Evolutionary conservation across 2,113 vertebrate genomes (phyloP), one percentile per base, ranked within the genome.

Genomic region (Poeciliopsis retropinna): DNA sequence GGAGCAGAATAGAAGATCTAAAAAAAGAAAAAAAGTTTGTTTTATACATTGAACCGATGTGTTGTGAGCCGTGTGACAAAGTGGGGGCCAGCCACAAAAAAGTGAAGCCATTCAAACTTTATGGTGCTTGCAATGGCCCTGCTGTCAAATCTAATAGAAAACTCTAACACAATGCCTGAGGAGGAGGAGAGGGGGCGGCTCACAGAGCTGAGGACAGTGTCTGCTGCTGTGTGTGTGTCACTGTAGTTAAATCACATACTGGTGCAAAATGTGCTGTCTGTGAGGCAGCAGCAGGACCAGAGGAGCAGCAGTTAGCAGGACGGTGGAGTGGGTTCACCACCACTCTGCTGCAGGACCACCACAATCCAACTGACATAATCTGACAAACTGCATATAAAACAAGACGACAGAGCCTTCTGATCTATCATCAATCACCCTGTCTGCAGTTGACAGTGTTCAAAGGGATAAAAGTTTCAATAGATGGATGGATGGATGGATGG

Each of bases 131-230:
- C 67, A 70, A 75, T 41, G 70, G 70, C 82, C 73, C 84, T 82
- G 69, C 79, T 85, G 76, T 81, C 85, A 84, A 67, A 41, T n/a
- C 65, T 81, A 78, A 81, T 78, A 69, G 64, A 57, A 76, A 74
- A 75, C 15, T 70, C 74, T 51, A 70, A 64, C 72, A 78, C 51
- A 62, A 22, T 27, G 31, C 44, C 47, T 19, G 73, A 61, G 31
- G 76, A 32, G 60, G 60, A 39, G 28, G 57, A 67, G 37, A 39
- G 37, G 37, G 12, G 12, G 62, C 29, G 15, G 15, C 15, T 64
- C 29, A 31, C 8, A 31, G 31, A 34, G 31, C 27, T 64, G 74
- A 64, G 57, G 57, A 62, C 67, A 28, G 70, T 51, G 64, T 57
- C 69, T 8, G 12, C 60, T 61, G 65, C 44, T 54, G 64, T 57